Evolutionary conservation across 2,797 vertebrate species (phyloP).

Genomic region (Hyperoplus immaculatus): DNA sequence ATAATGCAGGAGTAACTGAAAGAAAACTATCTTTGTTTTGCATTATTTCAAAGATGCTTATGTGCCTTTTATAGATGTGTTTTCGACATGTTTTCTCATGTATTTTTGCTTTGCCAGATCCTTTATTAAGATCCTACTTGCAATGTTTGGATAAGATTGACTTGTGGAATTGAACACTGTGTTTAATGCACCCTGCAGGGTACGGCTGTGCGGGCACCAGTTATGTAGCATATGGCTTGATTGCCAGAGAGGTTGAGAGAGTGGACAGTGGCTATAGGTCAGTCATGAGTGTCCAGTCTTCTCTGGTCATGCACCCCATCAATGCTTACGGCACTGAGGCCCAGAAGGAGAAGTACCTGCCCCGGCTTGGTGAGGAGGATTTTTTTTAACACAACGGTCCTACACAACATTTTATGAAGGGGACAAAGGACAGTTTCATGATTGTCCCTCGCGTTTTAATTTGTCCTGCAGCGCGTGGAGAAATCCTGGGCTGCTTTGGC

Average conservation of each 20-base stretch:
- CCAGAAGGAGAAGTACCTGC: constrained; percentile 91
- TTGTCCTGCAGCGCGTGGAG: constrained; percentile 84
- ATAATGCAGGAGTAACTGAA: background rate
- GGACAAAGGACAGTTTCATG: background rate
- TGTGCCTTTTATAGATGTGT: background rate
- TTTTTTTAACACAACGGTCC: background rate
- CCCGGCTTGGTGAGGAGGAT: constrained; percentile 85
- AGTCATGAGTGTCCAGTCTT: constrained; percentile 93
- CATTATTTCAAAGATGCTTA: background rate
- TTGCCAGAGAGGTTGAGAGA: constrained; percentile 91
- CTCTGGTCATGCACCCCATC: constrained; percentile 93
- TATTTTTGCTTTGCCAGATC: background rate
- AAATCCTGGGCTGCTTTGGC: constrained; percentile 92
- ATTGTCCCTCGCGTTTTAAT: background rate
- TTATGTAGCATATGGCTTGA: constrained; percentile 91
- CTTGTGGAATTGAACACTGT: background rate
- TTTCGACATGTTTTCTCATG: background rate
- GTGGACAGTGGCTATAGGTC: constrained; percentile 95
- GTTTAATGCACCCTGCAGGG: constrained; percentile 74
- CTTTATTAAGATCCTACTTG: background rate
- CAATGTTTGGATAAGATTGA: background rate
- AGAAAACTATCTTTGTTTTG: background rate
- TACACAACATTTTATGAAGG: background rate
- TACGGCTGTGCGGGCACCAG: constrained; percentile 92
- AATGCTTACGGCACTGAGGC: constrained; percentile 88